Evolutionary conservation across 2,888 invertebrate genomes (phyloP), one percentile per base, ranked within the genome.

Genomic region (Epinotia brunnichana): DNA sequence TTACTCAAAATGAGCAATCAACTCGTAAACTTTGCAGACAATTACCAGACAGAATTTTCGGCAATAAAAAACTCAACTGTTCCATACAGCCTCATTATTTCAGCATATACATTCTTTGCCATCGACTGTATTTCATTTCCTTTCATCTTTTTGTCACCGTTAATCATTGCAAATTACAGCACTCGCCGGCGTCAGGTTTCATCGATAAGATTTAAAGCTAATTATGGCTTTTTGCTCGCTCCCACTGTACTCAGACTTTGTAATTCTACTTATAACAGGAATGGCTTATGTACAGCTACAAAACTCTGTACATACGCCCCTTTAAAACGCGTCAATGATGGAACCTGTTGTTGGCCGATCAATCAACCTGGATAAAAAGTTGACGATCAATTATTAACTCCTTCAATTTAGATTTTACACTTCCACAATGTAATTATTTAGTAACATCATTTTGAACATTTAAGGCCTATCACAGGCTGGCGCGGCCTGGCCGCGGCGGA

Each of bases 311-410:
- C 21, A 10, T 41, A 41, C 15, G 21, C 2, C 41, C 11, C n/a
- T 19, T 66, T 1, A 15, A n/a, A 41, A 19, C 9, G 66, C n/a
- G 11, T 19, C 5, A 56, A 54, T 66, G 39, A 62, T 11, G 75
- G 74, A 88, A 91, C 90, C 85, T 80, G 91, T 90, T 90, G 83
- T 82, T 82, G 84, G 82, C 79, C 80, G 78, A 90, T 90, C 90
- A 87, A 91, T 91, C 90, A 90, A 77, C 78, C 74, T 72, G 80
- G 81, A 84, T 86, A 84, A 87, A 87, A 88, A 86, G 87, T 86
- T 84, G 79, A 69, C 80, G 80, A 86, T 87, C 85, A 86, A 83
- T 87, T 89, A 87, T 84, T 83, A 85, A 86, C 83, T 87, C 83
- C 83, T 85, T 82, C 83, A 77, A 79, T 74, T 77, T 83, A 78